phyloP scores from a whole-genome alignment of 2,113 vertebrate species.

The Campylomormyrus tamandua region DNA sequence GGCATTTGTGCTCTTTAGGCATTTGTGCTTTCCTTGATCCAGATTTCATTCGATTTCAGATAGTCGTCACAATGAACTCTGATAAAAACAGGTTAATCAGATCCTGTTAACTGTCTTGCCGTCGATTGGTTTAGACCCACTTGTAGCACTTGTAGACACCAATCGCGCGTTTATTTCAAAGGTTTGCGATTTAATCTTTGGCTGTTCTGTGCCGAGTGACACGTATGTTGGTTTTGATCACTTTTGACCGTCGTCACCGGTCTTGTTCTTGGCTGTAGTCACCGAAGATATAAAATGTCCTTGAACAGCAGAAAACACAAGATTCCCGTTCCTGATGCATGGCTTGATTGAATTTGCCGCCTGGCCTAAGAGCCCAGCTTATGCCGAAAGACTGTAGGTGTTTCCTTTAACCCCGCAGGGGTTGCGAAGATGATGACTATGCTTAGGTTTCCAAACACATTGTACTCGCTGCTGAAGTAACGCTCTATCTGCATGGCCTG shows the following conservation, averaged over 20 bases:
- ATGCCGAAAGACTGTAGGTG: not conserved
- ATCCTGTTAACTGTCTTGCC: not conserved
- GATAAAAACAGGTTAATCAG: not conserved
- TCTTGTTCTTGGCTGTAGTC: not conserved
- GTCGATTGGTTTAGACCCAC: not conserved
- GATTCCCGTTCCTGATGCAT: not conserved
- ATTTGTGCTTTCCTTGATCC: not conserved
- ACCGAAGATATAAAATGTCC: not conserved
- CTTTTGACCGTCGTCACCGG: not conserved
- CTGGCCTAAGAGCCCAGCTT: not conserved
- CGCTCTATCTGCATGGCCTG: not conserved
- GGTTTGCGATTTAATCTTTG: not conserved
- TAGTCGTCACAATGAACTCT: not conserved
- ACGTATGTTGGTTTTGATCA: not conserved
- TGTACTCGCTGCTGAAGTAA: not conserved
- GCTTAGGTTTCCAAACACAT: not conserved
- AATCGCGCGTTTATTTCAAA: not conserved
- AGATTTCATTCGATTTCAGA: not conserved
- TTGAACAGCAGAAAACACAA: not conserved
- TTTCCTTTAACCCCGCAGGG: not conserved
- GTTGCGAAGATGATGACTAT: not conserved
- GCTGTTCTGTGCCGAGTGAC: not conserved
- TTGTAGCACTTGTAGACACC: not conserved
- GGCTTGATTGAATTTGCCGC: not conserved
- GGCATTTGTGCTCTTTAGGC: not conserved